These are phyloP conservation scores for Bucorvus abyssinicus DNA, from an alignment of 2,797 vertebrate species.

Conservation along the genomic window DNA sequence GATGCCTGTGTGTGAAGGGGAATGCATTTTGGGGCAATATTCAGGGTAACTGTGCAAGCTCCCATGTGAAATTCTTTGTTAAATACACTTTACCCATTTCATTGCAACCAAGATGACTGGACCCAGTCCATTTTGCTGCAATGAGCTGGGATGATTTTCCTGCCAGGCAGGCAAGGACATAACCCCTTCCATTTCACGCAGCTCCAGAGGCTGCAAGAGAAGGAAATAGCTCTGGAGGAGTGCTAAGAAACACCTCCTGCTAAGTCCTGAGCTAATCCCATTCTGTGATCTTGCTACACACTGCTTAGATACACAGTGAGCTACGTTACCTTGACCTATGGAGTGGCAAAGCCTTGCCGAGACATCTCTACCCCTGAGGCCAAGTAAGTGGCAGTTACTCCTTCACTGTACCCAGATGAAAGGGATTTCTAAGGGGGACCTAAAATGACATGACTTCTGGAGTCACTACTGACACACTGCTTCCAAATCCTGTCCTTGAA, in stretches of 20 bases:
- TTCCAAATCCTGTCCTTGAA: not conserved
- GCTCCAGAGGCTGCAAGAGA: not conserved
- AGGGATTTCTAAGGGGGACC: not conserved
- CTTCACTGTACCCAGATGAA: not conserved
- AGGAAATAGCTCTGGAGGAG: not conserved
- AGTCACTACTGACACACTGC: not conserved
- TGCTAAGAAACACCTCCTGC: not conserved
- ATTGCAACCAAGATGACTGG: not conserved
- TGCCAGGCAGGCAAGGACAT: not conserved
- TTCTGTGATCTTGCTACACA: not conserved
- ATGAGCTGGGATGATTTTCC: not conserved
- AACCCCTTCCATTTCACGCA: conserved; percentile 1
- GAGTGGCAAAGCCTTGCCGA: not conserved
- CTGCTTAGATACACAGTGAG: not conserved
- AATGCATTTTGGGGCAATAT: not conserved
- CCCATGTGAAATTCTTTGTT: not conserved
- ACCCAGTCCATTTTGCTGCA: not conserved
- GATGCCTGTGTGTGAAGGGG: not conserved
- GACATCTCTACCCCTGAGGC: not conserved
- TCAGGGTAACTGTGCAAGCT: not conserved
- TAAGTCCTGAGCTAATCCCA: conserved; percentile 33
- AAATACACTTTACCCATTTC: not conserved
- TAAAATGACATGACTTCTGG: not conserved
- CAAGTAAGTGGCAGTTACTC: not conserved
- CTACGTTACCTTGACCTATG: not conserved